phyloP scores from a whole-genome alignment of 2,113 vertebrate species.

The Myotis davidii region DNA sequence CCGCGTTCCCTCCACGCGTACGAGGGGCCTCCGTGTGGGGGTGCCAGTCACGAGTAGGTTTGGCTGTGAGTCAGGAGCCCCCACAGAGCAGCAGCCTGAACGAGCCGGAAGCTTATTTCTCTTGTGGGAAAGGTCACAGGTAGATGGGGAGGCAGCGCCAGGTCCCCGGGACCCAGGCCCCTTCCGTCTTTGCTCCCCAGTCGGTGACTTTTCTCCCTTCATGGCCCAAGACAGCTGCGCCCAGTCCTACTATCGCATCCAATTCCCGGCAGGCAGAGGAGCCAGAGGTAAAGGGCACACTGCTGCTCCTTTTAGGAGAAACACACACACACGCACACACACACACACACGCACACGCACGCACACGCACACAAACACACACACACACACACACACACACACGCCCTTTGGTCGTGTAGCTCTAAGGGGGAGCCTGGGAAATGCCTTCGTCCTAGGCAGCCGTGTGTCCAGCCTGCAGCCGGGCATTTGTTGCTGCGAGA shows the following conservation, averaged over 20 bases:
- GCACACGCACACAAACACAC: no score
- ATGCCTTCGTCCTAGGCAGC: background rate
- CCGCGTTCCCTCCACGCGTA: background rate
- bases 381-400: no score
- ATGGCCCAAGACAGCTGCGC: background rate
- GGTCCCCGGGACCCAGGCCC: background rate
- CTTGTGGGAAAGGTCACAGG: background rate
- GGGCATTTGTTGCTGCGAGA: background rate
- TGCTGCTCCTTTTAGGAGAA: background rate
- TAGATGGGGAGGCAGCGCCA: background rate
- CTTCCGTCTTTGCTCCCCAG: background rate
- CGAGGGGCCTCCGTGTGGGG: background rate
- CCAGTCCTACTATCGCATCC: background rate
- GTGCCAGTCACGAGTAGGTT: background rate
- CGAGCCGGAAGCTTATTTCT: background rate
- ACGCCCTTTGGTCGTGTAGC: no score
- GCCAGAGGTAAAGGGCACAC: background rate
- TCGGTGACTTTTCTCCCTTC: background rate
- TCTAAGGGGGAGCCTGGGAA: background rate
- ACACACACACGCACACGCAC: no score
- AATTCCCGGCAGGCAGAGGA: background rate
- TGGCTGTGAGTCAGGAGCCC: background rate
- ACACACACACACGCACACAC: no score
- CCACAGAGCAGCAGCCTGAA: background rate
- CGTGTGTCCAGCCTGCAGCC: rapidly evolving